These are phyloP conservation scores for Troilus luridus DNA, from an alignment of 2,888 invertebrate genomes.

Conservation along the genomic window DNA sequence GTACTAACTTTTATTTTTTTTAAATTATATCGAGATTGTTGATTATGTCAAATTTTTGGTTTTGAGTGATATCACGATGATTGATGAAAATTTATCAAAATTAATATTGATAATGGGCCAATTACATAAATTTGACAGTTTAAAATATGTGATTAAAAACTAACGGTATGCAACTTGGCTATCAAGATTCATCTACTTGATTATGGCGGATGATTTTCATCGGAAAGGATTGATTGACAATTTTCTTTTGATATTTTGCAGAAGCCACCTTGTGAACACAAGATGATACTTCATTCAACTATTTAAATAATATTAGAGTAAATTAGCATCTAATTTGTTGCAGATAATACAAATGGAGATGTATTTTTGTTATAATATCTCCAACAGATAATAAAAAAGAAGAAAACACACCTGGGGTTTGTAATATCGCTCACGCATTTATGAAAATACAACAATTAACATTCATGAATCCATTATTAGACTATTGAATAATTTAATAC, in stretches of 20 bases:
- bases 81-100: too few relatives aligned
- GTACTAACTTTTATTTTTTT: too few relatives aligned
- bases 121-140: too few relatives aligned
- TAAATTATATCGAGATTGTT: too few relatives aligned
- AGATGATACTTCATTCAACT: neutral
- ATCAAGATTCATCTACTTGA: too few relatives aligned
- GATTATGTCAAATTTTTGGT: too few relatives aligned
- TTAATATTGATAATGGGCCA: too few relatives aligned
- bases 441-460: neutral
- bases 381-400: neutral
- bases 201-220: neutral
- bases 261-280: neutral
- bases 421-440: neutral
- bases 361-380: neutral
- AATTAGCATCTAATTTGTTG: neutral
- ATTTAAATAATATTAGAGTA: neutral
- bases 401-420: neutral
- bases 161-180: too few relatives aligned
- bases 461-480: neutral
- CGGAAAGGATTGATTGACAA: neutral
- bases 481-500: neutral
- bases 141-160: too few relatives aligned
- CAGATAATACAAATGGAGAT: too few relatives aligned
- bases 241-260: neutral
- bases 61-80: too few relatives aligned